Base-by-base conservation (phyloP, 2,113 vertebrate species). In the Trachemys scripta region DNA sequence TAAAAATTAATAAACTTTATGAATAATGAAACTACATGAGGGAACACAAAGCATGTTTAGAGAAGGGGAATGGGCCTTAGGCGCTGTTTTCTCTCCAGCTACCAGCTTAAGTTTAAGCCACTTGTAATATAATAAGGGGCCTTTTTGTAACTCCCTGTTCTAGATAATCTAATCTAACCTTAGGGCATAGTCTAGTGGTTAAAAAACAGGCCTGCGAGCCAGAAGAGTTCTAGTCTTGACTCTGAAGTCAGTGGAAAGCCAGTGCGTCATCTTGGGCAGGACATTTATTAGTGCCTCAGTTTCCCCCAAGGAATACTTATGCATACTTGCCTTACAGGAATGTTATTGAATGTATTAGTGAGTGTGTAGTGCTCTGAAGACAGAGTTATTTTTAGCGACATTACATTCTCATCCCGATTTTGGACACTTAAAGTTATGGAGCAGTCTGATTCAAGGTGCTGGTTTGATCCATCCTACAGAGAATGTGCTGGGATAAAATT, bases 1-100 rank as follows among this genome's bases (percentile, higher is more conserved):
- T 3, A n/a, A 75, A 79, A 56, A 24, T 17, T 49, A 69, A 78
- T 38, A 56, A 69, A 45, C 11, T 17, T 65, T 3, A 42, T 24
- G 20, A 20, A 51, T 47, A 75, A 5, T 38, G 35, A 42, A 54
- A 7, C 11, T 1, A 5, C 27, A 11, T 13, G 42, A 69, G 35
- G 24, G 50, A 3, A 45, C 42, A 8, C 2, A 49, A 54, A 38
- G 49, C 4, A 10, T 6, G 4, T 27, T n/a, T 50, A 56, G 50
- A 72, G 50, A 19, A 65, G 9, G 22, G 0, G 57, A 69, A 5
- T 56, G 29, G 16, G 6, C 8, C 76, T 69, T 59, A 51, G 25
- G 0, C 0, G 1, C 25, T 50, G 8, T 1, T 16, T 80, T 38
- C 54, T 88, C n/a, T 14, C 2, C 0, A 1, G 62, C 10, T 25